Conservation (phyloP, 2,113 vertebrate species). For the Suncus etruscus region DNA sequence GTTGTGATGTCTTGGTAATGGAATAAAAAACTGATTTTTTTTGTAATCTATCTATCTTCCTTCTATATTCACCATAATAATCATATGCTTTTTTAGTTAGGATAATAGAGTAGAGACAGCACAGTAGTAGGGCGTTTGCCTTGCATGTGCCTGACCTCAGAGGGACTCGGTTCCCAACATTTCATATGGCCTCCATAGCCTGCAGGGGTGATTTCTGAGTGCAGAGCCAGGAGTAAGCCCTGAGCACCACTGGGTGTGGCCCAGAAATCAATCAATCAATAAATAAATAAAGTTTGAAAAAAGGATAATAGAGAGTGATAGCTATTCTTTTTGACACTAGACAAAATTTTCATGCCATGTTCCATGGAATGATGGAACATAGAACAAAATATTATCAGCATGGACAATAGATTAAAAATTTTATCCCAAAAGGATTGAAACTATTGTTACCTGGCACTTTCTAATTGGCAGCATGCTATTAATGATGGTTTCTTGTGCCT, state of each 20-base stretch:
- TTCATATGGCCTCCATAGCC: too few relatives aligned
- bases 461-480: neutral
- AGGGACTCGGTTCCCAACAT: too few relatives aligned
- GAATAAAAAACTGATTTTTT: slow-evolving; percentile 23
- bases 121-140: too few relatives aligned
- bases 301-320: too few relatives aligned
- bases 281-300: too few relatives aligned
- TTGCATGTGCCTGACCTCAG: too few relatives aligned
- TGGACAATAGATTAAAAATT: slow-evolving; percentile 15
- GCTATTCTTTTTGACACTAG: neutral
- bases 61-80: neutral
- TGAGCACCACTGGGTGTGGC: too few relatives aligned
- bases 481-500: neutral
- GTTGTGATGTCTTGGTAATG: slow-evolving; percentile 1
- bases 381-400: neutral
- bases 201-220: too few relatives aligned
- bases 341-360: neutral
- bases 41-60: slow-evolving; percentile 29
- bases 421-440: neutral
- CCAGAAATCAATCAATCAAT: too few relatives aligned
- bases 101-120: neutral
- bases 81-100: neutral
- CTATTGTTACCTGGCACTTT: neutral
- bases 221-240: too few relatives aligned
- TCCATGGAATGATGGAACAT: neutral